Evolutionary conservation across 2,797 vertebrate genomes (phyloP).

Genomic region (Scolopax rusticola): DNA sequence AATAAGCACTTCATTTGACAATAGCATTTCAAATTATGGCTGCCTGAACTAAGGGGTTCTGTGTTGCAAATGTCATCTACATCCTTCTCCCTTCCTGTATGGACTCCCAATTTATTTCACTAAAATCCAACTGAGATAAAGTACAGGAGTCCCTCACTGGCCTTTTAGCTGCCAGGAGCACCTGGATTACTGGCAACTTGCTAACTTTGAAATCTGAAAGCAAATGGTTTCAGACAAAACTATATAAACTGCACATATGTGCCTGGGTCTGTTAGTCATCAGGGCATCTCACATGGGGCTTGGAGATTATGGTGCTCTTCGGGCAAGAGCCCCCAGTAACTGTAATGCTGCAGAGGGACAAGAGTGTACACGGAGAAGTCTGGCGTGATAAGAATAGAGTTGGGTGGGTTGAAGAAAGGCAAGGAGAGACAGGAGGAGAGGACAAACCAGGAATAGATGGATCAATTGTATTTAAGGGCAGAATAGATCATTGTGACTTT

Average conservation of each 20-base stretch:
- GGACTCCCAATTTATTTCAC: neutral
- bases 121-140: neutral
- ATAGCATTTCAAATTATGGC: neutral
- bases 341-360: neutral
- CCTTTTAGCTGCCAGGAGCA: slow-evolving; percentile 7
- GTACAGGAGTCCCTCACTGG: neutral
- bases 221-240: neutral
- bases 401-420: neutral
- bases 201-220: slow-evolving; percentile 14
- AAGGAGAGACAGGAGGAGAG: neutral
- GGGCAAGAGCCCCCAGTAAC: neutral
- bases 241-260: neutral
- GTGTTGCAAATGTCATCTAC: neutral
- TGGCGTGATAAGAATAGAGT: neutral
- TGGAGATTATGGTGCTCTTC: neutral
- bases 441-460: neutral
- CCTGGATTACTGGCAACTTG: neutral
- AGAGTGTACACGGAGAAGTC: fast-evolving
- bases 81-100: neutral
- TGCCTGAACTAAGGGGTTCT: neutral
- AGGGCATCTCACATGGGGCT: neutral
- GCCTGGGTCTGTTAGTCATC: slow-evolving; percentile 8
- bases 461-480: neutral
- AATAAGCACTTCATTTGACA: slow-evolving; percentile 4
- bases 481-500: neutral